A percentile compares a stretch with the other conserved stretches of the same genome.
Conservation (phyloP, 2,888 invertebrate genomes). For the Drosophila neonasuta region DNA sequence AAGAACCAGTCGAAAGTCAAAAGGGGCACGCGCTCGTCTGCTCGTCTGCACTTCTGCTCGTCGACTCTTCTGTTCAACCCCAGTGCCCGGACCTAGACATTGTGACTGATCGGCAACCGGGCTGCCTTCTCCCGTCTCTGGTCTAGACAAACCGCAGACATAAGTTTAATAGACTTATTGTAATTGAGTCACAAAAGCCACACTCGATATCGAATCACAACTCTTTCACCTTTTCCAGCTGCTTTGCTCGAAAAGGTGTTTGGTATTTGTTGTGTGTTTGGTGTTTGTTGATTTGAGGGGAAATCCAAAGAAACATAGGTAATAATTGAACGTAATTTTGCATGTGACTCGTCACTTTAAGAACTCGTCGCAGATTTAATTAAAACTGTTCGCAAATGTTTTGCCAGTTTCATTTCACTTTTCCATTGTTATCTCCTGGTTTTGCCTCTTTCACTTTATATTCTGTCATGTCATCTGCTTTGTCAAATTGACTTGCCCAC, state of each 20-base stretch:
- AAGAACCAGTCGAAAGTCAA: conserved; percentile 71
- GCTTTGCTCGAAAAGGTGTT: conserved; percentile 46
- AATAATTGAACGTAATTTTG: conserved; percentile 56
- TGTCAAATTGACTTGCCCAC: conserved; percentile 71
- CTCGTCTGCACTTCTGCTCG: conserved; percentile 37
- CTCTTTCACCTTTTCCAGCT: conserved; percentile 59
- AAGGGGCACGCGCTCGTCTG: conserved; percentile 71
- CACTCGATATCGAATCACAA: conserved; percentile 65
- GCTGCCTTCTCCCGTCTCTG: background rate
- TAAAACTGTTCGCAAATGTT: conserved; percentile 62
- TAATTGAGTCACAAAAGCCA: conserved; percentile 78
- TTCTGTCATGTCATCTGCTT: conserved; percentile 50
- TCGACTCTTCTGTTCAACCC: conserved; percentile 39
- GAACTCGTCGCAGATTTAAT: conserved; percentile 53
- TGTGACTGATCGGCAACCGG: conserved; percentile 48
- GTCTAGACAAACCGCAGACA: conserved; percentile 73
- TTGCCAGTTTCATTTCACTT: conserved; percentile 33
- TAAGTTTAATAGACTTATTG: conserved; percentile 77
- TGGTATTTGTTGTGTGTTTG: too few species aligned
- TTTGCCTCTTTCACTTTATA: conserved; percentile 3
- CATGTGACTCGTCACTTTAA: conserved; percentile 47
- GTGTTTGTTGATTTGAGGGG: background rate
- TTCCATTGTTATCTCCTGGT: conserved; percentile 15
- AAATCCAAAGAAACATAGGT: conserved; percentile 6
- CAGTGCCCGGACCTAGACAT: conserved; percentile 35